These are phyloP conservation scores for Acleris laterana DNA, from an alignment of 2,888 invertebrate genomes.

Conservation along the genomic window DNA sequence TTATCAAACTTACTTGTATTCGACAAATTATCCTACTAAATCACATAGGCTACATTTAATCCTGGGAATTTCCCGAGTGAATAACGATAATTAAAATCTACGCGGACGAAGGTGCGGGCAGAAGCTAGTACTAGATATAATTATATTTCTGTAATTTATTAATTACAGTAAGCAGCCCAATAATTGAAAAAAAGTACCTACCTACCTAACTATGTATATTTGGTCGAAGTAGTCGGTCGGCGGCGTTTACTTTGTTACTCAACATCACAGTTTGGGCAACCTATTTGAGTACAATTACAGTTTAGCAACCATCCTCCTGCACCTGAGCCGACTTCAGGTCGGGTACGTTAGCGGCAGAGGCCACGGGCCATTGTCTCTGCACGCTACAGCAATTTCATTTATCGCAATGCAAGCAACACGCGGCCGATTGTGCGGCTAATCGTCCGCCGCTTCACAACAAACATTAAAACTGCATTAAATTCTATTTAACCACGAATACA, in stretches of 20 bases:
- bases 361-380: slow-evolving; percentile 62
- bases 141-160: no score
- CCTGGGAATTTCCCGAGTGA: no score
- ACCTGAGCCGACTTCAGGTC: slow-evolving; percentile 44
- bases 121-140: no score
- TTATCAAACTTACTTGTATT: no score
- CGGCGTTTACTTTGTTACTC: background rate
- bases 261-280: slow-evolving; percentile 17
- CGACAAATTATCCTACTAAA: no score
- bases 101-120: no score
- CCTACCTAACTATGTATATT: no score
- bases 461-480: slow-evolving; percentile 80
- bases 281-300: slow-evolving; percentile 37
- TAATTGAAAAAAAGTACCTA: no score
- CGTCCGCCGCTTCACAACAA: slow-evolving; percentile 65
- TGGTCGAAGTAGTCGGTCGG: no score
- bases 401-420: slow-evolving; percentile 61
- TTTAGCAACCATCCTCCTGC: slow-evolving; percentile 37
- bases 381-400: slow-evolving; percentile 57
- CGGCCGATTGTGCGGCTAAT: slow-evolving; percentile 64
- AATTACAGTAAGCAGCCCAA: no score
- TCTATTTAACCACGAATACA: slow-evolving; percentile 70
- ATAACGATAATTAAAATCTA: no score
- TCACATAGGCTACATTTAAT: no score
- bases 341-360: slow-evolving; percentile 56